Base-by-base conservation (phyloP, 2,888 invertebrate species). In the Cryptosula pallasiana region DNA sequence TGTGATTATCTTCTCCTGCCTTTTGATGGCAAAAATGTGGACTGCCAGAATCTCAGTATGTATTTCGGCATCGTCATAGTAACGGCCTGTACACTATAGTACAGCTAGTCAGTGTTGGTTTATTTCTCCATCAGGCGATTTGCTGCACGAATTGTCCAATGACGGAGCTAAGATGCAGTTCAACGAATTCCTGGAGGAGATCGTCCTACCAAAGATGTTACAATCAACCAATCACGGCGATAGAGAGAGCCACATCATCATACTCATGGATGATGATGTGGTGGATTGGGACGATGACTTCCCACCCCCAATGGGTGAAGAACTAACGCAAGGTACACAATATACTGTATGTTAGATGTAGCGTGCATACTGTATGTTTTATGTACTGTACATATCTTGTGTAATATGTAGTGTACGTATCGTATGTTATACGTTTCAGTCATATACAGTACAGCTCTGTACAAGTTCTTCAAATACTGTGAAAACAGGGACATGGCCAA, bases 401-500 rank as follows among this genome's bases (percentile, higher is more conserved):
- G n/a, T n/a, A n/a, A n/a, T n/a, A n/a, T n/a, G n/a, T n/a, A n/a
- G n/a, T n/a, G n/a, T n/a, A n/a, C n/a, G n/a, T n/a, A n/a, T n/a
- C n/a, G n/a, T n/a, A n/a, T n/a, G n/a, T n/a, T n/a, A n/a, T n/a
- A 13, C 20, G 45, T 86, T 86, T n/a, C 83, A 91, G 91, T 96
- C 73, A 93, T 98, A 69, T 91, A 94, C 81, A 95, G 94, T 80
- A 97, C 96, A 1, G 92, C 93, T 57, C 91, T 98, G 89, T 95
- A 97, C 84, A 89, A 97, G 77, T 99, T 98, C 88, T 99, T 99
- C 88, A 98, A 98, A 84, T 99, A 99, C 86, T 97, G 99, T 75
- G 99, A 99, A 86, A 99, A 99, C 83, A 88, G 99, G 71, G 99
- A 99, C 84, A 98, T 99, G 3, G 99, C 99, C 5, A 99, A 99